Conservation (phyloP, 2,888 invertebrate species). For the Pachymerium ferrugineum region DNA sequence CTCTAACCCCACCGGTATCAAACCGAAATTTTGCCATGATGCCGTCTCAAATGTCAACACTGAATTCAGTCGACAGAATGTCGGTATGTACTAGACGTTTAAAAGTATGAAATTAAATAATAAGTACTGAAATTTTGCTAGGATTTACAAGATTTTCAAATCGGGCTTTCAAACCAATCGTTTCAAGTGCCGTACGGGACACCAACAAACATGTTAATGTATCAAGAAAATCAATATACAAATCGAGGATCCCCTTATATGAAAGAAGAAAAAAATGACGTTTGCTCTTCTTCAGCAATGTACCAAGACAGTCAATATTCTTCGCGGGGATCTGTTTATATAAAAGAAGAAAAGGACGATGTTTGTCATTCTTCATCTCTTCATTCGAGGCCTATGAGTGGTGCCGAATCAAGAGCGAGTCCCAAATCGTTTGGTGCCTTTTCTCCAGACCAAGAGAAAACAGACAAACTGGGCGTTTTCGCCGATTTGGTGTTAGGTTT, state of each 20-base stretch:
- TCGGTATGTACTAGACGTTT: conserved; percentile 2
- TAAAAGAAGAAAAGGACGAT: conserved; percentile 31
- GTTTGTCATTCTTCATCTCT: background rate
- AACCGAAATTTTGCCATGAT: conserved; percentile 32
- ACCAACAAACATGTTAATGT: conserved; percentile 27
- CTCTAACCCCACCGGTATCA: conserved; percentile 1
- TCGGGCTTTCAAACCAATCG: conserved; percentile 23
- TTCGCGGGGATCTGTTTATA: background rate
- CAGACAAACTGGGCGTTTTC: conserved; percentile 36
- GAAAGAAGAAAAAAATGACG: conserved; percentile 32
- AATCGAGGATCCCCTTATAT: background rate
- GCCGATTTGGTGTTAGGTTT: conserved; percentile 20
- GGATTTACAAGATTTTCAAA: conserved; percentile 30
- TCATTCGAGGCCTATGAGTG: conserved; percentile 26
- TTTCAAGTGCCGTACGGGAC: conserved; percentile 27
- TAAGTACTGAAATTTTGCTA: background rate
- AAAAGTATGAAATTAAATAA: background rate
- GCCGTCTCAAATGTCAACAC: conserved; percentile 29
- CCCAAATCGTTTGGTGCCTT: conserved; percentile 37
- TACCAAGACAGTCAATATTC: conserved; percentile 28
- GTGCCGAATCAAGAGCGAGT: conserved; percentile 35
- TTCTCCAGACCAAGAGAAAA: conserved; percentile 36
- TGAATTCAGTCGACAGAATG: conserved; percentile 25
- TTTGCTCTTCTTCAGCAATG: background rate
- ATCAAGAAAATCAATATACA: conserved; percentile 27